Base-by-base conservation (phyloP, 92 coral and sea anemone species). In the Parazoanthus swiftii region DNA sequence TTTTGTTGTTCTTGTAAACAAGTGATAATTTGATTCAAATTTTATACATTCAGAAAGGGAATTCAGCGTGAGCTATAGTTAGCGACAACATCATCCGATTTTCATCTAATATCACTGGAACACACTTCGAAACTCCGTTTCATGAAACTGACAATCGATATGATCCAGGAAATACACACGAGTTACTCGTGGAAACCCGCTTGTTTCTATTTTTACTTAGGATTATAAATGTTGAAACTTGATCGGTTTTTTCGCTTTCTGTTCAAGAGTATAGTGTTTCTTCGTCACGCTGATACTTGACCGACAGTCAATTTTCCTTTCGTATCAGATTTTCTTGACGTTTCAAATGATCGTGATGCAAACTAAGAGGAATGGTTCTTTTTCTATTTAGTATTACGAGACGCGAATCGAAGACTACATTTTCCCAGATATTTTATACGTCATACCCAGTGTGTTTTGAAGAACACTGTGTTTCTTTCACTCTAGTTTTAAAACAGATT, bases 101-200 rank as follows among this genome's bases (percentile, higher is more conserved):
- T 3, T 25, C 26, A 20, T 33, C 43, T 15, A 72, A 70, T 46
- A 84, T 15, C 46, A 44, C 78, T 44, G 39, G 10, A 54, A 14
- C 23, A 20, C 6, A 76, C 4, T 58, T 80, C 72, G 42, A 54
- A 58, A 80, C 37, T 33, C 33, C 33, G 38, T 35, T 29, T 80
- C 26, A 56, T 80, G 23, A 80, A 80, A 80, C 63, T 46, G 42
- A 83, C 66, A 83, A 46, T 18, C 51, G 63, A 44, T 15, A 43
- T 46, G 50, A 71, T 42, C 87, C 75, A 84, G 79, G 87, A 46
- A 84, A 84, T 15, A 20, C 48, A 84, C 87, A n/a, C 77, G 78
- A 48, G 46, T 72, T 70, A 29, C 79, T 26, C 3, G 87, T 46
- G 87, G 36, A 84, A 84, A 84, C 79, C 85, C 87, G 1, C 79